Evolutionary conservation across 2,888 invertebrate genomes (phyloP).

Genomic region (Lucinisca nassula): DNA sequence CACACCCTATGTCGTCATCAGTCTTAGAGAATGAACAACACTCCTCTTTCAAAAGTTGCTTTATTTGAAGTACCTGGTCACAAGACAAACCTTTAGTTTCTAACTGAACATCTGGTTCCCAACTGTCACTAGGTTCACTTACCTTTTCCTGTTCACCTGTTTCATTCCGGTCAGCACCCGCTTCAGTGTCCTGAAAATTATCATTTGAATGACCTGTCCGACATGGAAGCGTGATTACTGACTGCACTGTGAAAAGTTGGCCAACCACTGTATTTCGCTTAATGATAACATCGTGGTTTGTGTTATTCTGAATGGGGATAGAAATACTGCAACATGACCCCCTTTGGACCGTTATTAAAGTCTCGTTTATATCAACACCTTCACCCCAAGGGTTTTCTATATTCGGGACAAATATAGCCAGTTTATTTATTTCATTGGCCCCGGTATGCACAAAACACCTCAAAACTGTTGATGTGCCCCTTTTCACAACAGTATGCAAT

Average conservation of each 20-base stretch:
- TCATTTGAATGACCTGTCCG: not conserved
- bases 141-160: not conserved
- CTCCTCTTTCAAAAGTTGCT: conserved; percentile 53
- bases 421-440: not conserved
- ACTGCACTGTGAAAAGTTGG: not conserved
- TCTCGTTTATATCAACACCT: conserved; percentile 4
- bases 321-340: not conserved
- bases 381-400: not conserved
- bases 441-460: conserved; percentile 28
- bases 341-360: not conserved
- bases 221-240: not conserved
- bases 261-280: not conserved
- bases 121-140: not conserved
- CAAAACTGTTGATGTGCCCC: not conserved
- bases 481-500: not conserved
- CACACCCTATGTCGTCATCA: conserved; percentile 63
- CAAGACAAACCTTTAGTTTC: conserved; percentile 22
- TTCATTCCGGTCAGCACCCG: not conserved
- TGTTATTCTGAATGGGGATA: not conserved
- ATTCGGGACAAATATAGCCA: conserved; percentile 28
- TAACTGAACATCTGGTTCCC: not conserved
- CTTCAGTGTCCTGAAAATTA: not conserved
- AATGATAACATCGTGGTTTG: not conserved
- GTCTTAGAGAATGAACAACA: conserved; percentile 52
- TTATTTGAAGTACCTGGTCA: conserved; percentile 38